A percentile compares a stretch with the other conserved stretches of the same genome.
phyloP scores from a whole-genome alignment of 2,797 vertebrate genomes.

The Gallinago solitaria region DNA sequence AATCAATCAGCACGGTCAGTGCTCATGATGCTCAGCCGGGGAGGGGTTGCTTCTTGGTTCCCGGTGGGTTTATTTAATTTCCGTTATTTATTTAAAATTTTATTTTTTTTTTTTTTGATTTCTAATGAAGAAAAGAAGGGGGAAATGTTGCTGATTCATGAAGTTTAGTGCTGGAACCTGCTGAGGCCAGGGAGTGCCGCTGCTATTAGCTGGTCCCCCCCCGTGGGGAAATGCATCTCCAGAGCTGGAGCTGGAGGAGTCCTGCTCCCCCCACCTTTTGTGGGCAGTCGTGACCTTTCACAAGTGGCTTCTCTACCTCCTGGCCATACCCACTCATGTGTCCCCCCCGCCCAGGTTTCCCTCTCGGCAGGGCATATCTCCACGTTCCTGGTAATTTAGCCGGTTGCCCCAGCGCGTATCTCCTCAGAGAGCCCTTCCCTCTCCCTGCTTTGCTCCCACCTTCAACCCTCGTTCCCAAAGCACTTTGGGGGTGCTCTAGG shows the following conservation, averaged over 20 bases:
- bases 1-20: not conserved
- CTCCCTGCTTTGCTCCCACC: not conserved
- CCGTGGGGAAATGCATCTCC: not conserved
- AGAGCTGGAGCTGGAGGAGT: not conserved
- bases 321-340: not conserved
- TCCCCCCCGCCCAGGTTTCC: not conserved
- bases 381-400: not conserved
- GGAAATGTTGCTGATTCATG: not conserved
- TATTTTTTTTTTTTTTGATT: no score
- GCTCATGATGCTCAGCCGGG: not conserved
- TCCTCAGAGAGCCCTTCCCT: not conserved
- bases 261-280: not conserved
- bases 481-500: not conserved
- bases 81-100: not conserved
- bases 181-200: not conserved
- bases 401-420: accelerated
- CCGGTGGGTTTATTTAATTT: not conserved
- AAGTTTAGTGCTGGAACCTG: not conserved
- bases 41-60: not conserved
- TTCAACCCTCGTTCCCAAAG: accelerated
- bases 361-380: not conserved
- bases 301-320: conserved; percentile 40
- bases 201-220: conserved; percentile 16
- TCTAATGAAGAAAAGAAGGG: not conserved
- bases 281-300: conserved; percentile 22